Conservation (phyloP, 2,888 invertebrate species). For the Clostera curtula region DNA sequence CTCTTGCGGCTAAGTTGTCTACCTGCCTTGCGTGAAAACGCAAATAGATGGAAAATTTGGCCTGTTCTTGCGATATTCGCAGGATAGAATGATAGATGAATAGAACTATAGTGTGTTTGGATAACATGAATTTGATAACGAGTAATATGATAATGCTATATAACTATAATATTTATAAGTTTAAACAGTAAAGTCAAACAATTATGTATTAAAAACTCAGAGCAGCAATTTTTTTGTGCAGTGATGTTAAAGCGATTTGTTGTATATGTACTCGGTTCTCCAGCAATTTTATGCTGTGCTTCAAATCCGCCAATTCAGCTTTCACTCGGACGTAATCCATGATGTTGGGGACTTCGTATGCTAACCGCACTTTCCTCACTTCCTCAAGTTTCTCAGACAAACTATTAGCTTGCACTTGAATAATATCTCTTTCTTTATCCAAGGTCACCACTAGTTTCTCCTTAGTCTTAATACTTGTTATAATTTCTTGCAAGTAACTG, state of each 20-base stretch:
- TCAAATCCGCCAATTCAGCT: slow-evolving; percentile 61
- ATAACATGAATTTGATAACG: no score
- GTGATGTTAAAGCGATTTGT: slow-evolving; percentile 48
- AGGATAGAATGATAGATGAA: no score
- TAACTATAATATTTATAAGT: no score
- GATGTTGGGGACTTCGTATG: slow-evolving; percentile 71
- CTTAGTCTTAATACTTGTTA: slow-evolving; percentile 51
- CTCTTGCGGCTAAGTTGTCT: no score
- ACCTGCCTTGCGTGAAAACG: no score
- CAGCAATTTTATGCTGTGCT: slow-evolving; percentile 46
- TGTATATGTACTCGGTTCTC: slow-evolving; percentile 50
- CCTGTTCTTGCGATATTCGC: no score
- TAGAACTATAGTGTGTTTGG: no score
- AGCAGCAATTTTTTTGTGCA: slow-evolving; percentile 47
- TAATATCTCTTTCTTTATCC: slow-evolving; percentile 48
- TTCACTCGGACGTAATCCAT: slow-evolving; percentile 75
- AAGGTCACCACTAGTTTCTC: slow-evolving; percentile 50
- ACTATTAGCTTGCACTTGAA: slow-evolving; percentile 49
- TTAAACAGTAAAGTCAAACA: no score
- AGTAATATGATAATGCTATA: no score
- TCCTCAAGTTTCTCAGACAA: slow-evolving; percentile 45
- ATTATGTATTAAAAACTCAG: slow-evolving; percentile 12
- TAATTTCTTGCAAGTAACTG: slow-evolving; percentile 48
- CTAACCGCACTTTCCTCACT: slow-evolving; percentile 47
- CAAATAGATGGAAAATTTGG: no score